phyloP scores from a whole-genome alignment of 2,888 invertebrate genomes.

The Operophtera brumata region DNA sequence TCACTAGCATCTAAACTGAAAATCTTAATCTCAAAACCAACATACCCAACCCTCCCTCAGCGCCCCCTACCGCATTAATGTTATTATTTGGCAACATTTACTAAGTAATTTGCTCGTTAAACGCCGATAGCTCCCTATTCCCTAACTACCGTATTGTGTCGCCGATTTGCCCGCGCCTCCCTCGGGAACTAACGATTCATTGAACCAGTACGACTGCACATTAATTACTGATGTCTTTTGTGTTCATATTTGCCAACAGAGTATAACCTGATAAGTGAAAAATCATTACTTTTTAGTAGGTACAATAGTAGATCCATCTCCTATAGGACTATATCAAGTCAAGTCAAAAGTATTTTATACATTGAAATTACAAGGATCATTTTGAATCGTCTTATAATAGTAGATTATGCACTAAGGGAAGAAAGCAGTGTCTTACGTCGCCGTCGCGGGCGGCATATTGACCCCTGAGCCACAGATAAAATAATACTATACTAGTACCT shows the following conservation, averaged over 20 bases:
- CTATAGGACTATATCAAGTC: no score
- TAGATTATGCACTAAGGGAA: no score
- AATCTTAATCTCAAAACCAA: constrained; percentile 10
- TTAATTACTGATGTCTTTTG: constrained; percentile 73
- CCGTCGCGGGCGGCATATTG: no score
- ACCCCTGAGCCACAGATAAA: no score
- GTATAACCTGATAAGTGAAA: background rate
- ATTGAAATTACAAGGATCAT: no score
- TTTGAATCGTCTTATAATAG: no score
- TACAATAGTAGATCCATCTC: no score
- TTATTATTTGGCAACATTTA: constrained; percentile 81
- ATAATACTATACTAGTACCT: no score
- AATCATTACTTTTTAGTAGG: background rate
- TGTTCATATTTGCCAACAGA: constrained; percentile 56
- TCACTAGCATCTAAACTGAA: background rate
- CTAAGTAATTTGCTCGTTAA: constrained; percentile 80
- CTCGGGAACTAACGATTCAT: constrained; percentile 64
- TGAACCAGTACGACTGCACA: constrained; percentile 69
- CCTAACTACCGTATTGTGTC: constrained; percentile 76
- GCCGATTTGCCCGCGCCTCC: constrained; percentile 55
- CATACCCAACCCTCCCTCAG: constrained; percentile 4
- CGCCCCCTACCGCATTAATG: constrained; percentile 62
- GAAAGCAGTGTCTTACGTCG: no score
- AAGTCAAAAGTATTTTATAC: no score
- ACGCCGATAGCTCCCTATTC: constrained; percentile 66